Conservation (phyloP, 2,113 vertebrate genomes). For the Menura novaehollandiae region DNA sequence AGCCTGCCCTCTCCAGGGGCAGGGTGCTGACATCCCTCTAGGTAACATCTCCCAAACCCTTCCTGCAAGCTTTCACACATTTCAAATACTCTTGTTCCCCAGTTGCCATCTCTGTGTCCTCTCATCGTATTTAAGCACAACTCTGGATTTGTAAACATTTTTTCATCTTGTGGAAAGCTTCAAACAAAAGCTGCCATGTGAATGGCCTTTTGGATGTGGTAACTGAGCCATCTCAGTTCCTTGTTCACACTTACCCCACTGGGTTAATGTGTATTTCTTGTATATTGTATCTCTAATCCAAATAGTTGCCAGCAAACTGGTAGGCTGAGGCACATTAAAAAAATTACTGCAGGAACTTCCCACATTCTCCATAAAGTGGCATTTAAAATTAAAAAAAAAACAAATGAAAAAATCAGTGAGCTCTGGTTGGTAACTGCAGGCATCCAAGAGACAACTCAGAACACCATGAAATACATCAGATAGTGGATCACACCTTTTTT, state of each 20-base stretch:
- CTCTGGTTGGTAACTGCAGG: not conserved
- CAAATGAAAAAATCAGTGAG: fast-evolving
- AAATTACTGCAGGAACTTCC: not conserved
- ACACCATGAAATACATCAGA: not conserved
- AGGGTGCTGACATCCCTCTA: not conserved
- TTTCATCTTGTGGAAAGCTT: not conserved
- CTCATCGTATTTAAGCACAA: not conserved
- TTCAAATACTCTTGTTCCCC: not conserved
- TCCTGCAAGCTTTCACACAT: not conserved
- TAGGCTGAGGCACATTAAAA: not conserved
- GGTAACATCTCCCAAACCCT: not conserved
- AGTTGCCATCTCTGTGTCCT: not conserved
- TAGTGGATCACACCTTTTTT: not conserved
- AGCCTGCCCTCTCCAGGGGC: not conserved
- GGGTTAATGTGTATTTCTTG: not conserved
- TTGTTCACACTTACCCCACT: not conserved
- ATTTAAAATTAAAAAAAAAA: not conserved
- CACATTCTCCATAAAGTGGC: not conserved
- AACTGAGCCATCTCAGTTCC: not conserved
- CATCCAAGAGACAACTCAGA: not conserved
- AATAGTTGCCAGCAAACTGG: not conserved
- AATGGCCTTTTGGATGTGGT: not conserved
- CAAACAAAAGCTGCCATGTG: not conserved
- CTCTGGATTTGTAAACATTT: not conserved
- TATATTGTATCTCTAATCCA: not conserved